These are phyloP conservation scores for Teleiodes luculella DNA, from an alignment of 2,888 invertebrate genomes.

Conservation along the genomic window DNA sequence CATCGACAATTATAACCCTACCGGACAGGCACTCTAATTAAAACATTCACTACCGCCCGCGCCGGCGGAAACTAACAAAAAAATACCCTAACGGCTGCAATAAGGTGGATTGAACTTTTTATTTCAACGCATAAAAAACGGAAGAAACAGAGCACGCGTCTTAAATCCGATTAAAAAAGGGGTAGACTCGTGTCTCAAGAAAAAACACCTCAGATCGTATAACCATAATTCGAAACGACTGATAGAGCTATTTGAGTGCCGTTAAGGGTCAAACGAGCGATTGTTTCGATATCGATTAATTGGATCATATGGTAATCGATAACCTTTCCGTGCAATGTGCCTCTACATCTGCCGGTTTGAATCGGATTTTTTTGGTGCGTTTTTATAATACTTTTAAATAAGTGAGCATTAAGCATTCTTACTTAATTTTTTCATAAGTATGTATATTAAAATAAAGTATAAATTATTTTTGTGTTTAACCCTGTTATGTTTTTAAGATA, in stretches of 20 bases:
- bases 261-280: conserved; percentile 57
- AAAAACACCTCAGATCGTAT: conserved; percentile 59
- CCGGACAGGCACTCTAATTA: conserved; percentile 57
- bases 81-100: conserved; percentile 69
- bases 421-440: conserved; percentile 19
- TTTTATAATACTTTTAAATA: background rate
- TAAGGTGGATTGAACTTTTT: conserved; percentile 72
- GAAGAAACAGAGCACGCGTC: conserved; percentile 54
- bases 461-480: too few species aligned
- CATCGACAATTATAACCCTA: conserved; percentile 49
- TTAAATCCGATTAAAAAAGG: conserved; percentile 75
- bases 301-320: conserved; percentile 77
- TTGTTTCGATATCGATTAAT: conserved; percentile 76
- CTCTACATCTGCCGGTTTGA: conserved; percentile 60
- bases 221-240: conserved; percentile 68
- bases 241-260: conserved; percentile 73
- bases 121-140: conserved; percentile 52
- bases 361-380: background rate
- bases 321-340: conserved; percentile 66
- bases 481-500: too few species aligned
- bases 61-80: conserved; percentile 60
- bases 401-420: conserved; percentile 21
- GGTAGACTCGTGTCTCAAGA: conserved; percentile 62
- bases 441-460: too few species aligned
- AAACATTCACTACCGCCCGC: conserved; percentile 68